Evolutionary conservation across 2,888 invertebrate genomes (phyloP), one percentile per base, ranked within the genome.

Genomic region (Xestobium rufovillosum): DNA sequence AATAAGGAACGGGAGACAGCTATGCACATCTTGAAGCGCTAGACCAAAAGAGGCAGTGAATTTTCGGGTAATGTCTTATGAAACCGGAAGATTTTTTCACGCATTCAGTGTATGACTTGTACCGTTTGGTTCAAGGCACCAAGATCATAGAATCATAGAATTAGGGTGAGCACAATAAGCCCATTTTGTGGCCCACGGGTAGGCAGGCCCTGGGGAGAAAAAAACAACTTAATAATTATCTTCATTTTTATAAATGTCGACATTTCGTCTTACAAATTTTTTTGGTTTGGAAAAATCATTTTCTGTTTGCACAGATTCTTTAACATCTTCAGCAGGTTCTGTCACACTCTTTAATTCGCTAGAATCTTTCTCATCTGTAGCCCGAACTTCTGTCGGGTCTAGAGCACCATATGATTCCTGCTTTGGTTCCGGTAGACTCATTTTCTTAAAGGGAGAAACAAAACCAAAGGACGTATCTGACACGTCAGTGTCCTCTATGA

Each of bases 241-340:
- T n/a, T n/a, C n/a, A n/a, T n/a, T n/a, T n/a, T n/a, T n/a, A 52
- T 69, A 69, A 23, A 68, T 51, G 36, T 54, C 55, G 31, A 60
- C 60, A 55, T 69, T 69, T 43, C 69, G 55, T 37, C 68, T 52
- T 49, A 65, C 68, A 38, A 68, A 65, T 44, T 64, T 65, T 51
- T 66, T 67, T 6, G 39, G 43, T 26, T 38, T 46, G 25, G 52
- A 46, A 17, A 47, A 45, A 37, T 37, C 47, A 38, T 37, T 41
- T n/a, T n/a, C n/a, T n/a, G n/a, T n/a, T 15, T 30, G 33, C 16
- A 11, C 8, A 9, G 19, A 26, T 2, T 36, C 33, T 23, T 31
- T 31, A 15, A 19, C 31, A 16, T 31, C 26, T 4, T 23, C 16
- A 25, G 27, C 33, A 13, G 37, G 34, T 3, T 4, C 37, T 19